Evolutionary conservation across 2,797 vertebrate species (phyloP), one percentile per base, ranked within the genome.

Genomic region (Pseudochromis fuscus): DNA sequence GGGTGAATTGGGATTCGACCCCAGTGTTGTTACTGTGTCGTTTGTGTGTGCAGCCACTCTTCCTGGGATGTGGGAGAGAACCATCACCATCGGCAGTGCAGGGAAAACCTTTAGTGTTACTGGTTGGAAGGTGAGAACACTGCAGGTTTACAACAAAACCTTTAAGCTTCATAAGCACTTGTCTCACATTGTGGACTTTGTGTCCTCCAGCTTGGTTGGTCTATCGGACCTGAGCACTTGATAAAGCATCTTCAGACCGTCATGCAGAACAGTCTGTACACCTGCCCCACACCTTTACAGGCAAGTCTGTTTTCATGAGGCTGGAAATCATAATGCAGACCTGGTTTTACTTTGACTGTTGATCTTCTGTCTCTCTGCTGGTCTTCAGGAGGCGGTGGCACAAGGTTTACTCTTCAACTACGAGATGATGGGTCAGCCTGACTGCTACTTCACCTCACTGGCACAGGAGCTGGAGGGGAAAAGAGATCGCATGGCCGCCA

Each of bases 41-140:
- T 46, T 7, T 72, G 10, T 79, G 24, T 84, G 1, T 83, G 60
- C 66, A 98, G 97, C 96, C 75, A 96, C 93, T 0, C 91, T 99
- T 62, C 97, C 98, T 66, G 97, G 96, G 44, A 99, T 99, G 97
- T 99, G 97, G 97, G 97, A 98, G 19, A 94, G 97, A 94, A 98
- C 97, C 8, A 58, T 98, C 77, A 98, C 96, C 0, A 91, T 99
- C 61, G 90, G 97, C 93, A 98, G 97, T 72, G 96, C 96, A 44
- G 97, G 97, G 51, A 99, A 98, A 88, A 96, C 96, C 0, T 99
- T 97, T 51, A 97, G 96, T 67, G 96, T 98, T 33, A 98, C 97
- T 16, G 97, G 97, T 49, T 98, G 97, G 97, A 98, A 98, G 95
- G 97, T 98, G 82, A 92, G 42, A 57, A 7, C 28, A 40, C 3